Base-by-base conservation (phyloP, 2,113 vertebrate genomes). In the Polyodon spathula region DNA sequence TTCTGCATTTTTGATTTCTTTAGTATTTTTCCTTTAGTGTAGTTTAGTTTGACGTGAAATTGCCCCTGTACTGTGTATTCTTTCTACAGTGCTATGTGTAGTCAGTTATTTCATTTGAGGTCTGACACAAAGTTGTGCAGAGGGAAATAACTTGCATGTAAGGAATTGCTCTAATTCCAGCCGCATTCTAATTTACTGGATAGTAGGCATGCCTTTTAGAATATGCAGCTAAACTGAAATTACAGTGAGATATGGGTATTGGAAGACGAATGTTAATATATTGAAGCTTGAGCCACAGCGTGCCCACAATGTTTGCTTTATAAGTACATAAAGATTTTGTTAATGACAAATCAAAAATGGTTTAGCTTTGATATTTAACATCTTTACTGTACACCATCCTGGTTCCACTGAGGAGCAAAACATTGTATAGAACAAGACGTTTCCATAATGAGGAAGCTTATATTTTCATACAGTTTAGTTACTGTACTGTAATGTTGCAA, bases 1-100 rank as follows among this genome's bases (percentile, higher is more conserved):
- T 27, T 27, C 27, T 3, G 27, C 27, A 27, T 27, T 27, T 27
- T 27, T 27, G 1, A 27, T 27, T 27, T 27, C 27, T 27, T 27
- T 27, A 27, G 27, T 27, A 27, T 27, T 27, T 27, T 27, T 27
- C 27, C 27, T 27, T 27, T 27, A 27, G 27, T 27, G 27, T 27
- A 27, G 27, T 27, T 27, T 27, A 27, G 59, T 61, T 54, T 56
- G 59, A 51, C 40, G 17, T 8, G 55, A 61, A 27, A 57, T 41
- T 57, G 38, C 57, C 38, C 40, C 56, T 58, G 14, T 40, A 16
- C 14, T 4, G 10, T 41, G 37, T 41, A 3, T 27, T 27, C 27
- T n/a, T 57, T 40, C 56, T 42, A 8, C n/a, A 40, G 11, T 56
- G 11, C 14, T 6, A n/a, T 10, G n/a, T 41, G 56, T 8, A 3